Conservation (phyloP, 2,888 invertebrate species). For the Pammene fasciana region DNA sequence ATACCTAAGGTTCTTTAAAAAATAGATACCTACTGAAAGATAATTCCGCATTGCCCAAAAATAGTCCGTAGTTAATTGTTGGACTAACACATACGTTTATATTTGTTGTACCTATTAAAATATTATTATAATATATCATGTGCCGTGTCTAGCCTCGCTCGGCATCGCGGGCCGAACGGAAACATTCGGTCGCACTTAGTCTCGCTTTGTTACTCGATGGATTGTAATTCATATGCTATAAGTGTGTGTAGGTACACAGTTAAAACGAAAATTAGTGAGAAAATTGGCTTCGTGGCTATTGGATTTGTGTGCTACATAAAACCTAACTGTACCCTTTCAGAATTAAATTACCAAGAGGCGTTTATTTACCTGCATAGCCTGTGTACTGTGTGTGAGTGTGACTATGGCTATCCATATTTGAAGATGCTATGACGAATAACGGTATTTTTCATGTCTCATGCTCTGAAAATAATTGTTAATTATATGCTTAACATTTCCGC, state of each 20-base stretch:
- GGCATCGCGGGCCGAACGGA: constrained; percentile 52
- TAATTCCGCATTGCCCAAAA: no score
- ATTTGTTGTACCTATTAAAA: no score
- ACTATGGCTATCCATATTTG: neutral
- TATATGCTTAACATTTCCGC: no score
- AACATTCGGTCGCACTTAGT: constrained; percentile 79
- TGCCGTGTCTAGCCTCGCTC: constrained; percentile 26
- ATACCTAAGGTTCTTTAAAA: no score
- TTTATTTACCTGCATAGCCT: neutral
- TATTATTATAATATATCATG: neutral
- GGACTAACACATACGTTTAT: no score
- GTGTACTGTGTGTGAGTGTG: no score
- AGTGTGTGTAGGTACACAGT: constrained; percentile 35
- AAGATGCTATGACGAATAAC: neutral
- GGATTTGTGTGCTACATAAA: constrained; percentile 24
- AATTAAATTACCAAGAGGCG: neutral
- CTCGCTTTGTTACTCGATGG: constrained; percentile 77
- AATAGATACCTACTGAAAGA: no score
- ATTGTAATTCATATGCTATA: constrained; percentile 77
- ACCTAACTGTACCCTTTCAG: constrained; percentile 15
- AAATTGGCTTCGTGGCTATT: constrained; percentile 60
- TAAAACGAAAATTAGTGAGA: constrained; percentile 64
- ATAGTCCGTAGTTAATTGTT: no score
- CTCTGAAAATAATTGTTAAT: no score
- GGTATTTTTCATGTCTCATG: neutral